These are phyloP conservation scores for Neodon shergylaensis DNA, from an alignment of 2,113 vertebrate genomes.

Conservation along the genomic window DNA sequence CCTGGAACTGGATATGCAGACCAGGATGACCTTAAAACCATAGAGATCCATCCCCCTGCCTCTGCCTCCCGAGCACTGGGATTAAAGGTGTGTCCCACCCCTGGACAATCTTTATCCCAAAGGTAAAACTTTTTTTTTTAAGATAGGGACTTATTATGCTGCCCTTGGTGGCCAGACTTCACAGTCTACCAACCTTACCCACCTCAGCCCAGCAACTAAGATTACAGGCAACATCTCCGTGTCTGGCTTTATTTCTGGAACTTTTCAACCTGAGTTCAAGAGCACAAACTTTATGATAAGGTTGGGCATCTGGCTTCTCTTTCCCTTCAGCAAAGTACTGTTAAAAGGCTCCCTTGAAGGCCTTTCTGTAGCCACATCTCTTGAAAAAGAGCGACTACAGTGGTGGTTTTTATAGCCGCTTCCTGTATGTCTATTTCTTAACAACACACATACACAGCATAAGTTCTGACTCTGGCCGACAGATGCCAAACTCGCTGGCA, in stretches of 20 bases:
- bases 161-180: too few species aligned
- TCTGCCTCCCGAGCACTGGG: not conserved
- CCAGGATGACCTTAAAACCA: not conserved
- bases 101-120: not conserved
- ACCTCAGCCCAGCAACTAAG: not conserved
- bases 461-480: not conserved
- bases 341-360: slow-evolving; percentile 17
- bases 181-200: not conserved
- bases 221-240: not conserved
- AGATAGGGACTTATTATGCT: not conserved
- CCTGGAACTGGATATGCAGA: not conserved
- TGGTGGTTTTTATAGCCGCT: slow-evolving; percentile 37
- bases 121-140: not conserved
- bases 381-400: slow-evolving; percentile 5
- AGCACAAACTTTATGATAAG: not conserved
- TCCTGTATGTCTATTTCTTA: slow-evolving; percentile 24
- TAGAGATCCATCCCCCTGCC: not conserved
- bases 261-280: not conserved
- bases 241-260: slow-evolving; percentile 14
- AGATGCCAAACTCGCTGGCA: slow-evolving; percentile 52
- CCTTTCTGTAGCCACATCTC: not conserved
- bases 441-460: slow-evolving; percentile 65
- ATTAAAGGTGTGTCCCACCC: not conserved
- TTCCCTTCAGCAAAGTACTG: slow-evolving; percentile 33
- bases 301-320: not conserved